Evolutionary conservation across 2,797 vertebrate species (phyloP), one percentile per base, ranked within the genome.

Genomic region (Cyclura pinguis): DNA sequence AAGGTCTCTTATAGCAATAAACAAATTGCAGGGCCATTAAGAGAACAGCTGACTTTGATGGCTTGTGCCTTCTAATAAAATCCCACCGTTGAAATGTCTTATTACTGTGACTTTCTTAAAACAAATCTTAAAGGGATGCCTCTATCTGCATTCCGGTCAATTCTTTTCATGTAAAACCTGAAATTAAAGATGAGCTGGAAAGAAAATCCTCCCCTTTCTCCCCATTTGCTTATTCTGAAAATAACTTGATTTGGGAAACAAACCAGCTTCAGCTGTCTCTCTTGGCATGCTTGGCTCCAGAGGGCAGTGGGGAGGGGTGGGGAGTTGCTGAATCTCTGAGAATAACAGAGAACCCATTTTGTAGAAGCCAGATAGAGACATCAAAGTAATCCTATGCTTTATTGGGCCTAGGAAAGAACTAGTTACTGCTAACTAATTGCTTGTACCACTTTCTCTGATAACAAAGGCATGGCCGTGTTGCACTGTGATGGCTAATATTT

Each of bases 1-100:
- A 86, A 90, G 10, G 38, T 29, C 81, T 90, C 80, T 72, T 90
- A 85, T 29, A 89, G 32, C 76, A 87, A 55, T 72, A 52, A 88
- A 88, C 80, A 57, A 55, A 62, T 42, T 22, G 86, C 50, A 84
- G 42, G 27, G 42, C 22, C 89, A 29, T 73, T 88, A 89, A 89
- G 59, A 64, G 6, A 77, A 35, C 35, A 59, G 59, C 47, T 83
- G 78, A 22, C 80, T 87, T 86, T 20, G 38, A 72, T 64, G 55
- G 84, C 72, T 89, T 62, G 50, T 91, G 81, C 59, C 24, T 14
- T 78, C 18, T 55, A 73, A 27, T 85, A 74, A 84, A 38, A 90
- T 7, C 57, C 29, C 67, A 6, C 69, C 67, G 27, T 29, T 47
- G 85, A 47, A 90, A 8, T 76, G 86, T 76, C 88, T 77, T 62